Percentiles rank a stretch among this genome's conserved stretches.
phyloP scores from a whole-genome alignment of 2,113 vertebrate species.

The Aldabrachelys gigantea region DNA sequence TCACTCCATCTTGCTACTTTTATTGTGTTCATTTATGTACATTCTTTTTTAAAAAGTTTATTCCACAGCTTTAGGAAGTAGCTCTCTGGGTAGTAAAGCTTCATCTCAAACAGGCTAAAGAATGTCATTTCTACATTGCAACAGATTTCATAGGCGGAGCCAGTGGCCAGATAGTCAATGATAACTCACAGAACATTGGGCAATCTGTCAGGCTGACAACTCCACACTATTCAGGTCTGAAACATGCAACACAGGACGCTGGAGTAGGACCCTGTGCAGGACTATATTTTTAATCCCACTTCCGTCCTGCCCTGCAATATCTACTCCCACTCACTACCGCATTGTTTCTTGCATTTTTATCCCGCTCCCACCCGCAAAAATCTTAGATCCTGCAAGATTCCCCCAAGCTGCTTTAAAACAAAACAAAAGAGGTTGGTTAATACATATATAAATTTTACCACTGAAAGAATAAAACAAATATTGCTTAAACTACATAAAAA shows the following conservation, averaged over 20 bases:
- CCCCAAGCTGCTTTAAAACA: neutral
- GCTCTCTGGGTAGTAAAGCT: neutral
- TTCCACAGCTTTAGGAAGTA: neutral
- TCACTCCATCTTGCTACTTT: neutral
- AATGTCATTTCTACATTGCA: slow-evolving; percentile 18
- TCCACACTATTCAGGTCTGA: neutral
- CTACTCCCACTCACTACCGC: neutral
- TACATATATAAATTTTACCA: neutral
- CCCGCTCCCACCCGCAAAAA: neutral
- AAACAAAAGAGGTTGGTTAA: neutral
- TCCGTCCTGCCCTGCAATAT: neutral
- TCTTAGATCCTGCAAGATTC: neutral
- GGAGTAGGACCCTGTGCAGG: neutral
- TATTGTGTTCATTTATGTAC: neutral
- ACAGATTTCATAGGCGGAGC: neutral
- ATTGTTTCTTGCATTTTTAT: neutral
- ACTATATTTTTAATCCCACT: neutral
- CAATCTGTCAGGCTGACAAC: slow-evolving; percentile 11
- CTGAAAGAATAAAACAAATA: neutral
- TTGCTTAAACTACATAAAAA: neutral
- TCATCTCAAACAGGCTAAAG: slow-evolving; percentile 46
- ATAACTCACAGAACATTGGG: neutral
- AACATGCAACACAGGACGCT: neutral
- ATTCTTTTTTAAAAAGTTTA: neutral
- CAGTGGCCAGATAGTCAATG: slow-evolving; percentile 17